Evolutionary conservation across 2,888 invertebrate species (phyloP).

Genomic region (Philonicus albiceps): DNA sequence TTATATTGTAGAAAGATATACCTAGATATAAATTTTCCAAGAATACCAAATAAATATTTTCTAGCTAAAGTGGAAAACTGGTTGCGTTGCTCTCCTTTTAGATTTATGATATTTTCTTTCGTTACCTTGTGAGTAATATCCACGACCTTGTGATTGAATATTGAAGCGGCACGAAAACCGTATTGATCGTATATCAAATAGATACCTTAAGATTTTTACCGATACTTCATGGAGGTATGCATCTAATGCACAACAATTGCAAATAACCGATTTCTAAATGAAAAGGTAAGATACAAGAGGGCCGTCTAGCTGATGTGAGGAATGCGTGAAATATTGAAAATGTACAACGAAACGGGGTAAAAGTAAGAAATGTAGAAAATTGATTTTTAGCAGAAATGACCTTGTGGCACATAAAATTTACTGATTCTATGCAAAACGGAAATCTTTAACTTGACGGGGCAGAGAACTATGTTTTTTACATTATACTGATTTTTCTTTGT

Average conservation of each 20-base stretch:
- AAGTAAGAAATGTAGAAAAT: not conserved
- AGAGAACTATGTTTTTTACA: not conserved
- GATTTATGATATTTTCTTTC: not conserved
- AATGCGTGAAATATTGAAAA: constrained; percentile 13
- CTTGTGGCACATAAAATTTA: not conserved
- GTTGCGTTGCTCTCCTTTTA: not conserved
- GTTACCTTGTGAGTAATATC: not conserved
- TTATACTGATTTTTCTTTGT: not conserved
- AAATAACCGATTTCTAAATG: not conserved
- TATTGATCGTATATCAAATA: not conserved
- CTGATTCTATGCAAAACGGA: not conserved
- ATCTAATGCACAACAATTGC: not conserved
- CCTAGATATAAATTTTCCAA: too few relatives aligned
- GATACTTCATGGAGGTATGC: not conserved
- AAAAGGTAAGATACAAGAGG: not conserved
- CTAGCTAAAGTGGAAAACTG: not conserved
- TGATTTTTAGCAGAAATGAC: not conserved
- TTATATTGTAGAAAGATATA: too few relatives aligned
- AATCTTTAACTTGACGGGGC: not conserved
- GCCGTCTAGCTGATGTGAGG: not conserved
- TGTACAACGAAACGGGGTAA: not conserved
- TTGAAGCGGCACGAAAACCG: not conserved
- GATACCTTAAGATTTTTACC: not conserved
- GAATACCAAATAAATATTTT: not conserved
- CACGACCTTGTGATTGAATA: not conserved